phyloP scores from a whole-genome alignment of 2,888 invertebrate genomes.

The Meteorus colon region DNA sequence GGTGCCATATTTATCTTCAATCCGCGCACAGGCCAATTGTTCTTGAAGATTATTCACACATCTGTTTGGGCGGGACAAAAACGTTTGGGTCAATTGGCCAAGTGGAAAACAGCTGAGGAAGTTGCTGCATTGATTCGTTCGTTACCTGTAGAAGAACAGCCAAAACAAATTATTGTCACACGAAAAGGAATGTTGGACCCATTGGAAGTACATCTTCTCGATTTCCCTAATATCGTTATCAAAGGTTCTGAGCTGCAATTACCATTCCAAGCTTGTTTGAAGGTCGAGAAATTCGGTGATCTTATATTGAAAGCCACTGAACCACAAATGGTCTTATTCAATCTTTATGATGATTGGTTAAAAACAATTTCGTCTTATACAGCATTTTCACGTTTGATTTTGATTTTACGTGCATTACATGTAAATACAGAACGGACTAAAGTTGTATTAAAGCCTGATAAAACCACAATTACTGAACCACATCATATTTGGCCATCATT shows the following conservation, averaged over 20 bases:
- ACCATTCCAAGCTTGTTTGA: slow-evolving; percentile 98
- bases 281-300: slow-evolving; percentile 99
- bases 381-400: slow-evolving; percentile 96
- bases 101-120: slow-evolving; percentile 99
- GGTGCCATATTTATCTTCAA: slow-evolving; percentile 99
- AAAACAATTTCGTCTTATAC: slow-evolving; percentile 99
- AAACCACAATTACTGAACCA: slow-evolving; percentile 98
- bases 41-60: slow-evolving; percentile 99
- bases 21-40: slow-evolving; percentile 98
- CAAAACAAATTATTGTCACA: slow-evolving; percentile 99
- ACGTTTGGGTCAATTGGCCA: slow-evolving; percentile 98
- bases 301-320: slow-evolving; percentile 99
- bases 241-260: slow-evolving; percentile 98
- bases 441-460: slow-evolving; percentile 98
- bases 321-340: slow-evolving; percentile 99
- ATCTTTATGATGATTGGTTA: slow-evolving; percentile 99
- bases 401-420: slow-evolving; percentile 96
- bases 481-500: slow-evolving; percentile 99
- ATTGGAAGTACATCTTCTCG: slow-evolving; percentile 98
- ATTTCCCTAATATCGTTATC: slow-evolving; percentile 99
- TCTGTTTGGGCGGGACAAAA: slow-evolving; percentile 99
- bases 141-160: slow-evolving; percentile 99
- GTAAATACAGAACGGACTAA: slow-evolving; percentile 99
- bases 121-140: slow-evolving; percentile 99
- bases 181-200: slow-evolving; percentile 99